Evolutionary conservation across 2,797 vertebrate species (phyloP).

Genomic region (Hyperoplus immaculatus): DNA sequence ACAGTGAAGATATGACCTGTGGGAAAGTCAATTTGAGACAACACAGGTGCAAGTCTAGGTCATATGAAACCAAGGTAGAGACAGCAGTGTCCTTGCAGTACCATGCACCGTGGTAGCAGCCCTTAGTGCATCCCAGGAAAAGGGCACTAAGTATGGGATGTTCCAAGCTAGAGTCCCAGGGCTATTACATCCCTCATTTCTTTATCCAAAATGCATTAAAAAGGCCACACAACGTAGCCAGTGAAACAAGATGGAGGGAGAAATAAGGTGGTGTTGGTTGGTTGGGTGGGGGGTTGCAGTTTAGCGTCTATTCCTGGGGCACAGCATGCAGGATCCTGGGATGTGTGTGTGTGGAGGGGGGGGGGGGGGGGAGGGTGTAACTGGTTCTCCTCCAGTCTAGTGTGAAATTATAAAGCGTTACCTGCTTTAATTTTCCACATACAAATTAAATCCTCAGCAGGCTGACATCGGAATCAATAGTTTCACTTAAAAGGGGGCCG

Average conservation of each 20-base stretch:
- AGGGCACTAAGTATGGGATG: slow-evolving; percentile 63
- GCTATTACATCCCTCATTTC: slow-evolving; percentile 75
- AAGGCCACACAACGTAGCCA: slow-evolving; percentile 74
- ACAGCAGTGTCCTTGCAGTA: slow-evolving; percentile 57
- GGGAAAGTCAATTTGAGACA: slow-evolving; percentile 45
- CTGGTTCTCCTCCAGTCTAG: slow-evolving; percentile 78
- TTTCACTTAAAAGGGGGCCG: slow-evolving; percentile 95
- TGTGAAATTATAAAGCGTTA: slow-evolving; percentile 97
- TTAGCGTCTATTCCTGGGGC: slow-evolving; percentile 44
- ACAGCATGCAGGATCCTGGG: slow-evolving; percentile 37
- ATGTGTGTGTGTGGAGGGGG: neutral
- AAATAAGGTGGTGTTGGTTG: slow-evolving; percentile 42
- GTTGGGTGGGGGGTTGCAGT: slow-evolving; percentile 17
- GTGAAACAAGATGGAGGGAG: slow-evolving; percentile 71
- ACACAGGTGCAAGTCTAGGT: slow-evolving; percentile 58
- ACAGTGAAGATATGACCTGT: slow-evolving; percentile 36
- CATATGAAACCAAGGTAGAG: slow-evolving; percentile 59
- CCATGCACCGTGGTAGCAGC: slow-evolving; percentile 66
- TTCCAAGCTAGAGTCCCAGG: slow-evolving; percentile 70
- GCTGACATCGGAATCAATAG: slow-evolving; percentile 98
- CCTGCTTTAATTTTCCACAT: slow-evolving; percentile 98
- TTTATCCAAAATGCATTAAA: slow-evolving; percentile 79
- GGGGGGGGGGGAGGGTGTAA: slow-evolving; percentile 52
- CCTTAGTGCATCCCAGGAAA: slow-evolving; percentile 35
- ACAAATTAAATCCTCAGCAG: slow-evolving; percentile 99